Percentiles rank a stretch among this genome's conserved stretches.
Conservation (phyloP, 2,888 invertebrate genomes). For the Cantharis rufa region DNA sequence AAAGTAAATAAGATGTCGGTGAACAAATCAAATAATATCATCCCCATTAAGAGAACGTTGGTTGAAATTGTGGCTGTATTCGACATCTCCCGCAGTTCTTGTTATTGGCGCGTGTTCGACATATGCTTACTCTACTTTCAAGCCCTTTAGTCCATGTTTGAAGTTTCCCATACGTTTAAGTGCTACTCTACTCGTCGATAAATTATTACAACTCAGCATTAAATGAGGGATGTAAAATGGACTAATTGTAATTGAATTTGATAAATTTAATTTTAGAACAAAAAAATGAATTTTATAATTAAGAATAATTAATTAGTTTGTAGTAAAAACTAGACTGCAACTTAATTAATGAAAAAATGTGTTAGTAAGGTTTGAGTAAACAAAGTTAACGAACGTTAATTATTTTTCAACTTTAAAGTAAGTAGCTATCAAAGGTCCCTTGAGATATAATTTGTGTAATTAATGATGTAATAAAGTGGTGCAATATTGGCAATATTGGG, state of each 20-base stretch:
- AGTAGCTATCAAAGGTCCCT: conserved; percentile 38
- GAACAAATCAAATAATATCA: conserved; percentile 29
- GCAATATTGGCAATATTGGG: conserved; percentile 55
- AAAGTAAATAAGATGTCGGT: conserved; percentile 27
- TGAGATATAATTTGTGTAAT: conserved; percentile 53
- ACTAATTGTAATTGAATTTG: conserved; percentile 25
- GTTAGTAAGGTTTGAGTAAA: conserved; percentile 15
- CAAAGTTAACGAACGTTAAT: conserved; percentile 5
- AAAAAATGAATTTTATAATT: neutral
- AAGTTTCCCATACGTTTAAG: conserved; percentile 51
- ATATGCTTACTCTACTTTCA: conserved; percentile 38
- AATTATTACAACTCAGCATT: conserved; percentile 32
- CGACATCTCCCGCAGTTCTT: conserved; percentile 42
- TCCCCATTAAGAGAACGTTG: conserved; percentile 36
- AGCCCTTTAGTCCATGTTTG: conserved; percentile 46
- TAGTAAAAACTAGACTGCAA: neutral
- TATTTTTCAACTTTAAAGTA: conserved; percentile 4
- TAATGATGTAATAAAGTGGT: conserved; percentile 57
- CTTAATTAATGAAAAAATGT: neutral
- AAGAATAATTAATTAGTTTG: neutral
- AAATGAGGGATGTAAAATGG: conserved; percentile 19
- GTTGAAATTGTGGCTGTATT: conserved; percentile 39
- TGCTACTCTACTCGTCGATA: conserved; percentile 42
- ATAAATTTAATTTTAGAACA: neutral
- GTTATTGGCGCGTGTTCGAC: conserved; percentile 44